Evolutionary conservation across 2,888 invertebrate species (phyloP), one percentile per base, ranked within the genome.

Genomic region (Ornithoptera alexandrae): DNA sequence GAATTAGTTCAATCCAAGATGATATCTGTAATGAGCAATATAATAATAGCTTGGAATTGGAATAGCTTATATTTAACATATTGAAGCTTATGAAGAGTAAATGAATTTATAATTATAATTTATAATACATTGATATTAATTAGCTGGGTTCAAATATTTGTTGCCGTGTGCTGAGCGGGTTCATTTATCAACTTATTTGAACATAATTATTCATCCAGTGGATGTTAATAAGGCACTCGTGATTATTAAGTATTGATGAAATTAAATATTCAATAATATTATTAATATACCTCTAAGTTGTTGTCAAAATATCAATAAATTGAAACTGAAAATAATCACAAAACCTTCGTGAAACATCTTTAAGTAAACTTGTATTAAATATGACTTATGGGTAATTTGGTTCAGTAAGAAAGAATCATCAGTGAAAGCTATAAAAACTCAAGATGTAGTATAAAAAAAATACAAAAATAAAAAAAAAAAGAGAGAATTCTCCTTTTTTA

Each of bases 181-280:
- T 53, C 24, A 68, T 64, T 68, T 53, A 64, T 68, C 64, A 60
- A 60, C 59, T 50, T 60, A 64, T 68, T 68, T 68, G 60, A 50
- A 53, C 39, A 24, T 60, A 50, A 64, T 64, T 68, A 68, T 64
- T 64, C 60, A 64, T 68, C 60, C 56, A 24, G 12, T 1, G 12
- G n/a, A n/a, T 50, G 30, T 39, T 64, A 64, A 56, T 64, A n/a
- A 56, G 12, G 36, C n/a, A 50, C 15, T 1, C 15, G n/a, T 62
- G 18, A 17, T 63, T 17, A 30, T 53, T 8, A 22, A n/a, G 18
- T 1, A 10, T 15, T 22, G 22, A 7, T 56, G 10, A 56, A 56
- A 20, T 56, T 4, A 56, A 56, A 15, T 46, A 42, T 46, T 46
- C 3, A 46, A 46, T 7, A 39, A 10, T 30, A 30, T 39, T 8